These are phyloP conservation scores for Hypomecis punctinalis DNA, from an alignment of 2,888 invertebrate genomes.

Conservation along the genomic window DNA sequence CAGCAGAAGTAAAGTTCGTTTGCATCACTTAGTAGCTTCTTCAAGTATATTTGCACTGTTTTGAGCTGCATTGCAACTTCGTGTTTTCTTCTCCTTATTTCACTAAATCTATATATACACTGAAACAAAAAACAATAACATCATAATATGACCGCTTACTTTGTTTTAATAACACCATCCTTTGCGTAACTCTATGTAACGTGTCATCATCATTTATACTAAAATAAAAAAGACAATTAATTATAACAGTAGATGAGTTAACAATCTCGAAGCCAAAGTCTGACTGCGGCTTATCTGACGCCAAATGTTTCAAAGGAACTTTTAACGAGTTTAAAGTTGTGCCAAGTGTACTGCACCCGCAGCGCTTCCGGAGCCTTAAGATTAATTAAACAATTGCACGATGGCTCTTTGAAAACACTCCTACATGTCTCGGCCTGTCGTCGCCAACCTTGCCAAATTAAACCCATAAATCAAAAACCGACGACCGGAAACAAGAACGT, in stretches of 20 bases:
- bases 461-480: slow-evolving; percentile 83
- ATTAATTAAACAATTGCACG: slow-evolving; percentile 85
- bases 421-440: slow-evolving; percentile 84
- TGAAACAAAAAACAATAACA: slow-evolving; percentile 20
- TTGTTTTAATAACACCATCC: no score
- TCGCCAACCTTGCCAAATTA: slow-evolving; percentile 84
- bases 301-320: slow-evolving; percentile 84
- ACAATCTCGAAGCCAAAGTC: slow-evolving; percentile 79
- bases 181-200: no score
- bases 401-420: slow-evolving; percentile 84
- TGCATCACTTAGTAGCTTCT: no score
- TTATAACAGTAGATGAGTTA: slow-evolving; percentile 82
- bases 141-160: no score
- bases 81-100: no score
- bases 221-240: slow-evolving; percentile 71
- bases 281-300: slow-evolving; percentile 83
- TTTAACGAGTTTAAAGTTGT: slow-evolving; percentile 85
- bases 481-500: slow-evolving; percentile 79
- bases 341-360: slow-evolving; percentile 81
- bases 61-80: no score
- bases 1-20: no score
- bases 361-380: slow-evolving; percentile 77
- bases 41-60: no score
- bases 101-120: no score
- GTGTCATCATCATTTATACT: no score